Evolutionary conservation across 2,113 vertebrate species (phyloP), one percentile per base, ranked within the genome.

Genomic region (Pseudopipra pipra): DNA sequence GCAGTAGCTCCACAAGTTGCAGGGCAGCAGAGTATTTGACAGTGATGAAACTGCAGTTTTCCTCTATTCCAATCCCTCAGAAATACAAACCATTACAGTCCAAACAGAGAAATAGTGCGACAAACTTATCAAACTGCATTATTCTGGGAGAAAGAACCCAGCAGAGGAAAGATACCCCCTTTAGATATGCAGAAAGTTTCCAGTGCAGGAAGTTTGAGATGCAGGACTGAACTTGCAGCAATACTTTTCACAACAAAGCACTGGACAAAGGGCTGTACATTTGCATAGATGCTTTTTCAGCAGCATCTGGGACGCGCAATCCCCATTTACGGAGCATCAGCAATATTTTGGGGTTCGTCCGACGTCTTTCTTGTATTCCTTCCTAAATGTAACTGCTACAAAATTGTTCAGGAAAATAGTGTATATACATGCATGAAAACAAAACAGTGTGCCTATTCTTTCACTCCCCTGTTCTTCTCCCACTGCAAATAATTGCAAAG

Each of bases 211-310:
- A 85, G 27, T 58, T 5, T 71, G 85, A 96, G 94, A 82, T 51
- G 43, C 46, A 59, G 78, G 51, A 86, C 77, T 65, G 84, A 95
- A 74, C 70, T 79, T 85, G 77, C n/a, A 92, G 77, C n/a, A 79
- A 59, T 41, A 74, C 21, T 73, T 84, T 78, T 63, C 87, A 80
- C 43, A 71, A 76, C 43, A 86, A 80, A 94, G 46, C 71, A 91
- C 75, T 49, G 65, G 75, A 85, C 72, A 72, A 85, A 90, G 73
- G 68, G 30, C 71, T 90, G 24, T 47, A 73, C 21, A 79, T 91
- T 91, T 93, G 91, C 95, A 96, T 35, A 96, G 91, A 91, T 74
- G 87, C 85, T 74, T 93, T 88, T 85, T 41, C 77, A 90, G 89
- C 72, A 86, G 93, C 78, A 94, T 91, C 85, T 76, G 67, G 46